These are phyloP conservation scores for Stichodactyla helianthus DNA, from an alignment of 64 coral and sea anemone species.

Conservation along the genomic window DNA sequence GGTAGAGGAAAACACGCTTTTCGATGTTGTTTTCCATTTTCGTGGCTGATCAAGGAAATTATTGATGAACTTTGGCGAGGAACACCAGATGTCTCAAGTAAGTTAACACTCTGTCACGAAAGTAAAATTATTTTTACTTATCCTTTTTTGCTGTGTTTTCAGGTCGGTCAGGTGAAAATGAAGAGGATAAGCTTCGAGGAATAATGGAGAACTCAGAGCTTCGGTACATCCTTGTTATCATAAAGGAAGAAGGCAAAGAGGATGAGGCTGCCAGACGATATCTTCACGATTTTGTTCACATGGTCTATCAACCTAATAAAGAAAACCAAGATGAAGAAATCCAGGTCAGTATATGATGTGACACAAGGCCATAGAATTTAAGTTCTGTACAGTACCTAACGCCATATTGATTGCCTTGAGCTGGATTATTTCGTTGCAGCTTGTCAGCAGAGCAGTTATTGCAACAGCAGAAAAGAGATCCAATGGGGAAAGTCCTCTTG, in stretches of 20 bases:
- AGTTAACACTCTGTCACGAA: neutral
- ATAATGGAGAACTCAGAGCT: constrained; percentile 51
- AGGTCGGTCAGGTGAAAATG: constrained; percentile 3
- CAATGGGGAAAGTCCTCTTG: neutral
- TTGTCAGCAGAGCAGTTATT: constrained; percentile 1
- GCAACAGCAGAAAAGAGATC: neutral
- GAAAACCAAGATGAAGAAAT: constrained; percentile 44
- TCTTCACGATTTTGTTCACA: constrained; percentile 79
- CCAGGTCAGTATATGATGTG: constrained; percentile 20
- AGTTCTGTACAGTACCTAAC: no score
- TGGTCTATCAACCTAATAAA: constrained; percentile 67
- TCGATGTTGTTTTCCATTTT: constrained; percentile 67
- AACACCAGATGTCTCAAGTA: constrained; percentile 3
- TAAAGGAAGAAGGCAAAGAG: neutral
- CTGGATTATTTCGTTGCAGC: neutral
- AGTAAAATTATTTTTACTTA: neutral
- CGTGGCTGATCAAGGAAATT: constrained; percentile 58
- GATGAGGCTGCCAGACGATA: constrained; percentile 20
- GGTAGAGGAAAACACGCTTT: constrained; percentile 54
- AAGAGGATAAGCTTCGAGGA: constrained; percentile 24
- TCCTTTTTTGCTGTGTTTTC: neutral
- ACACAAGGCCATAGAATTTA: no score
- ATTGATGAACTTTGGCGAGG: constrained; percentile 33
- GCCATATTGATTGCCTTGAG: no score
- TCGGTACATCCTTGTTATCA: constrained; percentile 6